Evolutionary conservation across 2,113 vertebrate genomes (phyloP).

Genomic region (Toxotes chatareus): DNA sequence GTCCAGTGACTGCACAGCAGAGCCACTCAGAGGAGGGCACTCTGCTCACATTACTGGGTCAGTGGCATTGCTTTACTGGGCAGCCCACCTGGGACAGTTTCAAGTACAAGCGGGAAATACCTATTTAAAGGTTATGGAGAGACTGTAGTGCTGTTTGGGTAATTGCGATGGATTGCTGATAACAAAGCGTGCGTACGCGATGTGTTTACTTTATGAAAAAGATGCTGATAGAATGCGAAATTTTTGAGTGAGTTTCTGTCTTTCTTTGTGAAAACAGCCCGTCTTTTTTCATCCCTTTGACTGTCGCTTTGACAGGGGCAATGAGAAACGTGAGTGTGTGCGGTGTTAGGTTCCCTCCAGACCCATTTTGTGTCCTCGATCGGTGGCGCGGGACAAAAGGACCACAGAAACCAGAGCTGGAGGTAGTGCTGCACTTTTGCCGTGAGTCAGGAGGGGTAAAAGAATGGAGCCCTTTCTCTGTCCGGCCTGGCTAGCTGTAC

Average conservation of each 20-base stretch:
- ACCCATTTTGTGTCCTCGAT: constrained; percentile 81
- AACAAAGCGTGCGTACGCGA: too few species aligned
- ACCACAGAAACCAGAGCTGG: constrained; percentile 80
- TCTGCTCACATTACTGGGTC: constrained; percentile 78
- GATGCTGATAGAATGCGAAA: neutral
- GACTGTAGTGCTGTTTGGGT: neutral
- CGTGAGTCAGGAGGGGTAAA: constrained; percentile 56
- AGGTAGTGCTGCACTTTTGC: constrained; percentile 71
- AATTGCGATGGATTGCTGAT: neutral
- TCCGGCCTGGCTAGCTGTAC: constrained; percentile 60
- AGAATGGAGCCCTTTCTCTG: constrained; percentile 82
- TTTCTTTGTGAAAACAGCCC: constrained; percentile 7
- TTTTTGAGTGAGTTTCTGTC: neutral
- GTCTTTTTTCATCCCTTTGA: constrained; percentile 31
- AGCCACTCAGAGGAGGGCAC: constrained; percentile 58
- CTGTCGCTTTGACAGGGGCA: constrained; percentile 53
- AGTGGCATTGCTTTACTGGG: constrained; percentile 67
- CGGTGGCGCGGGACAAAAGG: constrained; percentile 80
- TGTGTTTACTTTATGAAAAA: neutral
- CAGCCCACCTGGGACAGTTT: constrained; percentile 68
- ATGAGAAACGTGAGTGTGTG: constrained; percentile 75
- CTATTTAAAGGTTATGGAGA: constrained; percentile 62
- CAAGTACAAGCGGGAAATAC: constrained; percentile 64
- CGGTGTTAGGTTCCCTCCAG: constrained; percentile 81
- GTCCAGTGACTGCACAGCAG: constrained; percentile 27